Evolutionary conservation across 1,140 invertebrate genomes (phyloP).

Genomic region (Augochlora pura): DNA sequence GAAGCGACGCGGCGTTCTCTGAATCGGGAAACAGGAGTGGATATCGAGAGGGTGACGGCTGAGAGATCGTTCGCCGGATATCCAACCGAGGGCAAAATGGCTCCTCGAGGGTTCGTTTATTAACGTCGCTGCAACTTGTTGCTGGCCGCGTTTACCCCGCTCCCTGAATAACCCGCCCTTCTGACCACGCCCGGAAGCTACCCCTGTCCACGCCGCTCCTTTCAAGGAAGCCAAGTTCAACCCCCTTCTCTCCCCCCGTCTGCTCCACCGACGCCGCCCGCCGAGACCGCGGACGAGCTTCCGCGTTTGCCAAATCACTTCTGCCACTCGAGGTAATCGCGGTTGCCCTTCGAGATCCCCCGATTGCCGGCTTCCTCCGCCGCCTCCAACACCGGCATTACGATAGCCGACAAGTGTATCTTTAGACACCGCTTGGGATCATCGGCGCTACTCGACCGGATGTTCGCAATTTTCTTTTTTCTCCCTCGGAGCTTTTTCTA

Average conservation of each 20-base stretch:
- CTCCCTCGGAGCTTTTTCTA: too few relatives aligned
- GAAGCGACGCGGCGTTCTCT: too few relatives aligned
- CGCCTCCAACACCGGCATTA: not conserved
- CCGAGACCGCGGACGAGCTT: slow-evolving; percentile 30
- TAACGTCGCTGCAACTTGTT: slow-evolving; percentile 69
- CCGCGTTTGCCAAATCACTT: slow-evolving; percentile 44
- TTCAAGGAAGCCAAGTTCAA: slow-evolving; percentile 51
- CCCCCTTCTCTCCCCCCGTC: not conserved
- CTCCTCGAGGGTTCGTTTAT: slow-evolving; percentile 60
- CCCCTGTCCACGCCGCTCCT: slow-evolving; percentile 45
- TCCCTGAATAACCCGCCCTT: slow-evolving; percentile 57
- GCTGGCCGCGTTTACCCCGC: slow-evolving; percentile 44
- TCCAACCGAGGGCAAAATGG: slow-evolving; percentile 25
- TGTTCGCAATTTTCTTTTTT: too few relatives aligned
- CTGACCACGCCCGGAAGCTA: slow-evolving; percentile 41
- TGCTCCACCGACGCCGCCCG: too few relatives aligned
- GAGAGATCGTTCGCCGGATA: not conserved
- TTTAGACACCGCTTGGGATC: too few relatives aligned
- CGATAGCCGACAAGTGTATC: not conserved
- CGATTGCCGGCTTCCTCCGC: not conserved
- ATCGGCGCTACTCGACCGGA: too few relatives aligned
- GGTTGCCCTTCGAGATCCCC: slow-evolving; percentile 15
- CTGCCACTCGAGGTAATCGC: slow-evolving; percentile 44
- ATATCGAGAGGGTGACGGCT: not conserved
- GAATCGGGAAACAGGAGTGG: not conserved